Evolutionary conservation across 2,888 invertebrate species (phyloP).

Genomic region (Chaitophorus viminalis): DNA sequence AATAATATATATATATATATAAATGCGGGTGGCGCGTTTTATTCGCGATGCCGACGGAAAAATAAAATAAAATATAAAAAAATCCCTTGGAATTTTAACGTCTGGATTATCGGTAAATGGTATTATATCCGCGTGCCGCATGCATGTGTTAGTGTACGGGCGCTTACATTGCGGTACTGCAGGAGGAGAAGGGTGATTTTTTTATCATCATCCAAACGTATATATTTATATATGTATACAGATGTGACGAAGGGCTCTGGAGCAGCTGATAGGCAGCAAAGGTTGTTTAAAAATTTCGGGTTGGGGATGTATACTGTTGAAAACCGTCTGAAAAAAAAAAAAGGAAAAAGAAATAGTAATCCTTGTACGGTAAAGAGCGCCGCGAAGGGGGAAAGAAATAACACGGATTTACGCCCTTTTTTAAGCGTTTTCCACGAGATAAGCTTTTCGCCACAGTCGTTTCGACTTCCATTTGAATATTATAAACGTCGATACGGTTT

Average conservation of each 20-base stretch:
- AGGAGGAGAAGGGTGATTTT: conserved; percentile 1
- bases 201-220: conserved; percentile 33
- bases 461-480: conserved; percentile 53
- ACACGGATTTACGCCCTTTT: conserved; percentile 61
- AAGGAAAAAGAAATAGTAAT: conserved; percentile 43
- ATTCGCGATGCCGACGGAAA: conserved; percentile 44
- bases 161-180: neutral
- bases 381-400: neutral
- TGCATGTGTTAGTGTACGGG: neutral
- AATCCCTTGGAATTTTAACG: conserved; percentile 57
- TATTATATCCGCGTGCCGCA: neutral
- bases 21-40: neutral
- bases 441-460: conserved; percentile 49
- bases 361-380: conserved; percentile 51
- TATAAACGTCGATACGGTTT: conserved; percentile 37
- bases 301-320: conserved; percentile 43
- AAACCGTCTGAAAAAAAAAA: conserved; percentile 28
- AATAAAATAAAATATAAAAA: no score
- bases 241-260: conserved; percentile 15
- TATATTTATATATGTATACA: neutral
- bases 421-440: conserved; percentile 53
- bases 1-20: no score
- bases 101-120: conserved; percentile 56
- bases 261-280: conserved; percentile 29
- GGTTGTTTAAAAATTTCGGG: conserved; percentile 59